phyloP scores from a whole-genome alignment of 2,113 vertebrate genomes.

The Carlito syrichta region DNA sequence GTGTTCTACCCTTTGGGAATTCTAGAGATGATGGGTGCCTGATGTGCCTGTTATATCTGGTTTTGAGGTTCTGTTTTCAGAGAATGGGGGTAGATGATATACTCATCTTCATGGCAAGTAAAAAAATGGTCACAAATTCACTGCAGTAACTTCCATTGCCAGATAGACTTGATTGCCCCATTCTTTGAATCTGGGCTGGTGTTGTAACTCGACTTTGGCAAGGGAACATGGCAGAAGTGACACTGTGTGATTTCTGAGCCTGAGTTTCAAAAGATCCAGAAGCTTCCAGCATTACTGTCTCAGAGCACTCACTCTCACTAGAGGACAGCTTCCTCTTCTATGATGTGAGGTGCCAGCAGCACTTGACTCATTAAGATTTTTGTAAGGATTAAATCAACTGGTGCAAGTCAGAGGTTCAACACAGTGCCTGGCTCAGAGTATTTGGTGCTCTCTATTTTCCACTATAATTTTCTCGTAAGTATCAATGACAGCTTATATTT shows the following conservation, averaged over 20 bases:
- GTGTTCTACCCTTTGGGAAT: not conserved
- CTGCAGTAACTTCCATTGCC: not conserved
- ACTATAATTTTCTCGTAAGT: not conserved
- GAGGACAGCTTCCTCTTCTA: not conserved
- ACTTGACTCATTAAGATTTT: not conserved
- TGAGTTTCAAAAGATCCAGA: not conserved
- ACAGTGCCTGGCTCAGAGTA: not conserved
- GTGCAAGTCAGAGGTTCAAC: not conserved
- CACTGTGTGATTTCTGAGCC: not conserved
- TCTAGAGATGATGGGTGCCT: not conserved
- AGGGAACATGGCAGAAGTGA: not conserved
- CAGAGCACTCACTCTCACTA: not conserved
- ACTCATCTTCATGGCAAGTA: not conserved
- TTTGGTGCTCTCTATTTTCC: not conserved
- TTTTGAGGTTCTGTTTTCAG: not conserved
- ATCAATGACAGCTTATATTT: not conserved
- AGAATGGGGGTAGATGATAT: not conserved
- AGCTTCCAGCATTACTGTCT: not conserved
- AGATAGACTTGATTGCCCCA: not conserved
- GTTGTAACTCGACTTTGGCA: not conserved
- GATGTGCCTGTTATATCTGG: not conserved
- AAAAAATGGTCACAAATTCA: not conserved
- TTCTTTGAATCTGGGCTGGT: not conserved
- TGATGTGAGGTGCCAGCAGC: not conserved
- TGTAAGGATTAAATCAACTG: not conserved